A percentile compares a stretch with the other conserved stretches of the same genome.
These are phyloP conservation scores for Agrypnus murinus DNA, from an alignment of 2,888 invertebrate genomes.

Conservation along the genomic window DNA sequence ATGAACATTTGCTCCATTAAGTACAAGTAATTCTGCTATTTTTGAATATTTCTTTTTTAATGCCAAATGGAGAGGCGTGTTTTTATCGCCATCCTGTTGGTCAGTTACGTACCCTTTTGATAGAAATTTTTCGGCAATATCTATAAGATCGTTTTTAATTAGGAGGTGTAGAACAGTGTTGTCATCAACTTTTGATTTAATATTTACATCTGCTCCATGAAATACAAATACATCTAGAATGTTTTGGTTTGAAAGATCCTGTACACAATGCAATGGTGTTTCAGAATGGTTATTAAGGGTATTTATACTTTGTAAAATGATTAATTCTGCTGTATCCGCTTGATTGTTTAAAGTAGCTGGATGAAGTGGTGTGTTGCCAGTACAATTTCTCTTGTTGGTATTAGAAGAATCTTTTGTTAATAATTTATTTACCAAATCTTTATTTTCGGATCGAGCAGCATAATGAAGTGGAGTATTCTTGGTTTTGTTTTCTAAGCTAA, in stretches of 20 bases:
- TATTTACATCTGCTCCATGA: background rate
- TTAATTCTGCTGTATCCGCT: background rate
- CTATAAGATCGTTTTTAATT: background rate
- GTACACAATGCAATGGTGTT: background rate
- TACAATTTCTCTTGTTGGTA: background rate
- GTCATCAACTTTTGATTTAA: background rate
- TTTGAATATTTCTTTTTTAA: background rate
- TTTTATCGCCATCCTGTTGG: background rate
- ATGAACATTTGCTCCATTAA: conserved; percentile 13
- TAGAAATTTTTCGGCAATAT: background rate
- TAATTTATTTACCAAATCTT: background rate
- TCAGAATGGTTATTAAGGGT: background rate
- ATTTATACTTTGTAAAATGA: background rate
- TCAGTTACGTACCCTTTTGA: background rate
- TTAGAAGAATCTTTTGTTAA: background rate
- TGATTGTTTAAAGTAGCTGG: background rate
- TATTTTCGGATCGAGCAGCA: background rate
- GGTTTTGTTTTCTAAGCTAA: background rate
- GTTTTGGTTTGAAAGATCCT: background rate
- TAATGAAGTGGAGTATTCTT: background rate
- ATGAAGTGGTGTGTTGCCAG: conserved; percentile 4
- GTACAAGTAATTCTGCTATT: background rate
- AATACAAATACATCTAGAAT: background rate
- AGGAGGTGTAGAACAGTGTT: background rate
- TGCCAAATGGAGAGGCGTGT: background rate